Percentiles rank a stretch among this genome's conserved stretches.
Conservation (phyloP, 2,888 invertebrate genomes). For the Atrina japonica region DNA sequence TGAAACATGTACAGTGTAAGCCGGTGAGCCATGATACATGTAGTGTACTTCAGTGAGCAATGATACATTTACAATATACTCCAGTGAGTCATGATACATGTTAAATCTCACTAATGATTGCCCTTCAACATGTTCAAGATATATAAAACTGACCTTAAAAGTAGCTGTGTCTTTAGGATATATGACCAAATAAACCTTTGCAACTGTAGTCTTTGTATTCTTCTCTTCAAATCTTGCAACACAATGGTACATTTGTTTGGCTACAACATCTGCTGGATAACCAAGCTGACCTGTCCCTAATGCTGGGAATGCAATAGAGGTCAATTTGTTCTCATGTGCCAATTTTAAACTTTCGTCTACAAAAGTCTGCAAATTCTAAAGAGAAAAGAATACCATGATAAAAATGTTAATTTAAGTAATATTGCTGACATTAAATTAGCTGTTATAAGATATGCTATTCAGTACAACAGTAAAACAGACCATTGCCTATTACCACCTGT, state of each 20-base stretch:
- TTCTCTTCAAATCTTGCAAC: conserved; percentile 12
- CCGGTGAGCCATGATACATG: too few relatives aligned
- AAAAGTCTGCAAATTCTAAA: conserved; percentile 17
- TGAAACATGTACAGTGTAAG: too few relatives aligned
- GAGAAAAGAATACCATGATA: too few relatives aligned
- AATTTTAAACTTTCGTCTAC: conserved; percentile 13
- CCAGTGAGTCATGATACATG: background rate
- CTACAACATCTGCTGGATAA: conserved; percentile 32
- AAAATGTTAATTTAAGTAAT: too few relatives aligned
- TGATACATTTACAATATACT: background rate
- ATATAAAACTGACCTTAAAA: conserved; percentile 34
- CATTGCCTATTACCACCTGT: too few relatives aligned
- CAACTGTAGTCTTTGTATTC: conserved; percentile 21
- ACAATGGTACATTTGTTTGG: conserved; percentile 28
- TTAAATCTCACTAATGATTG: background rate
- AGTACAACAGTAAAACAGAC: too few relatives aligned
- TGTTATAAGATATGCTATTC: too few relatives aligned
- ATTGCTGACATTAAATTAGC: too few relatives aligned
- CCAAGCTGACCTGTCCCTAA: conserved; percentile 33
- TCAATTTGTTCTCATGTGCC: conserved; percentile 10
- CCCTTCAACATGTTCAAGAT: too few relatives aligned
- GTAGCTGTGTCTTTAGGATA: conserved; percentile 34
- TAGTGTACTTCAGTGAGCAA: too few relatives aligned
- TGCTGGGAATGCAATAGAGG: conserved; percentile 30
- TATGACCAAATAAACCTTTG: conserved; percentile 30